These are phyloP conservation scores for Neosilurus hyrtlii DNA, from an alignment of 2,797 vertebrate species.

Conservation along the genomic window DNA sequence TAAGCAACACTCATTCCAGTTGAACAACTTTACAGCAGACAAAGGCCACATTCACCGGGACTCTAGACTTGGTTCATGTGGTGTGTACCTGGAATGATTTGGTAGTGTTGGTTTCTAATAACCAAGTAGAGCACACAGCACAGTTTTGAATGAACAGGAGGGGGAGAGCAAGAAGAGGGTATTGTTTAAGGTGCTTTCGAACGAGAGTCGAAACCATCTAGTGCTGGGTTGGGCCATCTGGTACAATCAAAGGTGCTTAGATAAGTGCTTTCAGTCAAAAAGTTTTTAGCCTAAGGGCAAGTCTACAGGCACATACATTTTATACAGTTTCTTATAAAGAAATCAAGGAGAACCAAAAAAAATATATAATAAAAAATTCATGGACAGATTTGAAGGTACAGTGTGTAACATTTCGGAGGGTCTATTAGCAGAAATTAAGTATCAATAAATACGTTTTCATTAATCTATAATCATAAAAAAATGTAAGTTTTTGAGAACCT, in stretches of 20 bases:
- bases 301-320: slow-evolving; percentile 44
- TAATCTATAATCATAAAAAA: too few species aligned
- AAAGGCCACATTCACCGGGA: slow-evolving; percentile 36
- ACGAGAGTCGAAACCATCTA: slow-evolving; percentile 23
- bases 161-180: neutral
- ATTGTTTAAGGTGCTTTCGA: slow-evolving; percentile 28
- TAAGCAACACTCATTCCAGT: slow-evolving; percentile 44
- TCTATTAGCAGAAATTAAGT: too few species aligned
- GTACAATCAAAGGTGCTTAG: slow-evolving; percentile 41
- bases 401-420: too few species aligned
- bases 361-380: neutral
- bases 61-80: slow-evolving; percentile 9
- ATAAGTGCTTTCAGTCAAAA: slow-evolving; percentile 44
- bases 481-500: too few species aligned
- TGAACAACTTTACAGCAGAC: slow-evolving; percentile 41
- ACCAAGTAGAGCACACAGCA: slow-evolving; percentile 20
- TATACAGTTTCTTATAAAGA: slow-evolving; percentile 9
- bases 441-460: too few species aligned
- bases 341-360: neutral
- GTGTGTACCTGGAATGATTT: slow-evolving; percentile 41
- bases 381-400: neutral
- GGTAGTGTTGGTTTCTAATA: slow-evolving; percentile 44
- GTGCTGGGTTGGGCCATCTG: neutral
- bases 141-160: slow-evolving; percentile 14
- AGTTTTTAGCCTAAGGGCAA: slow-evolving; percentile 32